Evolutionary conservation across 2,113 vertebrate genomes (phyloP).

Genomic region (Theristicus caerulescens): DNA sequence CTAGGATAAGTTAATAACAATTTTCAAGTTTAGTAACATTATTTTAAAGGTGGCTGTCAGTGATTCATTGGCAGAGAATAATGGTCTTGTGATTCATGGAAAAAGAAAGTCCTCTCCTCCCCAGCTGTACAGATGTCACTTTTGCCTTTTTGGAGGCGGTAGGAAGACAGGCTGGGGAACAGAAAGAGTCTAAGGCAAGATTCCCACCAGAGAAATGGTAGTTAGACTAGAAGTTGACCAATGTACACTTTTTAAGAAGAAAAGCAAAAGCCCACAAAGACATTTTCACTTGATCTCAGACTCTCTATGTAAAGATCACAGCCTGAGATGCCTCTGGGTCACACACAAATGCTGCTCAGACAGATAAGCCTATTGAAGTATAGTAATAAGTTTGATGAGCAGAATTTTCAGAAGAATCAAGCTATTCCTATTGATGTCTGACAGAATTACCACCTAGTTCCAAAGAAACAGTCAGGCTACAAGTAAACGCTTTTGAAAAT

Average conservation of each 20-base stretch:
- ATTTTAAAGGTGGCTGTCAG: background rate
- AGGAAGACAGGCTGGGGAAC: background rate
- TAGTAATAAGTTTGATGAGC: background rate
- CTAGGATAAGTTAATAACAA: background rate
- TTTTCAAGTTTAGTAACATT: background rate
- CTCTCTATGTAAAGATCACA: background rate
- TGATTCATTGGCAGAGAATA: background rate
- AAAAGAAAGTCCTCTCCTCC: background rate
- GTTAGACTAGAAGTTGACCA: background rate
- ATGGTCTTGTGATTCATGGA: background rate
- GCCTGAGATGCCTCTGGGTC: background rate
- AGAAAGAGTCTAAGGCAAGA: background rate
- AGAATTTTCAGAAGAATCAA: background rate
- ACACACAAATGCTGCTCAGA: background rate
- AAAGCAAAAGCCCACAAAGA: background rate
- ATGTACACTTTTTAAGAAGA: background rate
- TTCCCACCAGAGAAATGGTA: background rate
- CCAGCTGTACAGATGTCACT: background rate
- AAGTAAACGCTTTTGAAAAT: background rate
- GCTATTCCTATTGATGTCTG: background rate
- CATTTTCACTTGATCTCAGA: background rate
- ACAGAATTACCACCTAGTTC: background rate
- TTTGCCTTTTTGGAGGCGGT: background rate
- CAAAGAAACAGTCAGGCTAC: background rate
- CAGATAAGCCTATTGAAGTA: background rate